Conservation (phyloP, 2,888 invertebrate genomes). For the Cephus pygmeus region DNA sequence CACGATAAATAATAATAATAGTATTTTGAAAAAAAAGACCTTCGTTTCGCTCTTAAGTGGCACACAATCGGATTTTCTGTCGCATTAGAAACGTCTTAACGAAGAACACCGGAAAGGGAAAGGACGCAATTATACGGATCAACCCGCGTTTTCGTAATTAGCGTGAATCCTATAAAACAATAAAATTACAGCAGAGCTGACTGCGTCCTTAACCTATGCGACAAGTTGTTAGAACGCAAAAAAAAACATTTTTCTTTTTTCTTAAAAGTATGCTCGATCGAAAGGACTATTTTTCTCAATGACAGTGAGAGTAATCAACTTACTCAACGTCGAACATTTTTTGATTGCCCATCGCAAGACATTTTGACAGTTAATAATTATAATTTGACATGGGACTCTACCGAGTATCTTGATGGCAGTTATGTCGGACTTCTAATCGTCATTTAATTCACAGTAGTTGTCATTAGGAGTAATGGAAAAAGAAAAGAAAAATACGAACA, state of each 20-base stretch:
- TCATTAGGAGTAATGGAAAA: not conserved
- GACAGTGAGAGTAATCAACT: no score
- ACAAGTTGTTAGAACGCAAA: not conserved
- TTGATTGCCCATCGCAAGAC: no score
- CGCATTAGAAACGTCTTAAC: not conserved
- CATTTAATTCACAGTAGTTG: not conserved
- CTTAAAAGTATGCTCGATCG: not conserved
- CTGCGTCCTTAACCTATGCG: not conserved
- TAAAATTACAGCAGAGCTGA: not conserved
- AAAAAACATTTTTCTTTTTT: not conserved
- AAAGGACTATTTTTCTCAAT: not conserved
- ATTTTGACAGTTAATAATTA: not conserved
- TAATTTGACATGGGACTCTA: not conserved
- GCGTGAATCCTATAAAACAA: not conserved
- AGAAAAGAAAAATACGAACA: not conserved
- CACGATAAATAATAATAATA: no score
- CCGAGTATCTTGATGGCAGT: not conserved
- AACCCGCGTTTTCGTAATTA: not conserved
- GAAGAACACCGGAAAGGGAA: not conserved
- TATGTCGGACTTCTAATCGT: not conserved
- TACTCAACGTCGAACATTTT: no score
- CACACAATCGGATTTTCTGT: not conserved
- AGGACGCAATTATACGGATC: not conserved
- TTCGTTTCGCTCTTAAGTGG: no score
- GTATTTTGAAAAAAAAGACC: not conserved